Base-by-base conservation (phyloP, 2,888 invertebrate species). In the Pteria penguin region DNA sequence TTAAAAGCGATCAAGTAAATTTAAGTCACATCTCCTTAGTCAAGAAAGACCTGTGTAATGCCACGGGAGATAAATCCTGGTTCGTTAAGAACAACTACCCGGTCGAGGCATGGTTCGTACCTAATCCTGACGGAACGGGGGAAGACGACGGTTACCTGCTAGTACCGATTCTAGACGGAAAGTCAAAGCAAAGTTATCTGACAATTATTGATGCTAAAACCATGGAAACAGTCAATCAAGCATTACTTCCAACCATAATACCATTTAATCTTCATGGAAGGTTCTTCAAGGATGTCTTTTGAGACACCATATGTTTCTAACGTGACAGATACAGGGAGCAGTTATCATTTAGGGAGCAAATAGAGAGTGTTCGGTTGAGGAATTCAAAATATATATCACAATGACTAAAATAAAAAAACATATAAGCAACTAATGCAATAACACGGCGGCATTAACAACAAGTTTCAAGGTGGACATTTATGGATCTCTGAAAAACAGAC, bases 91-190 rank as follows among this genome's bases (percentile, higher is more conserved):
- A 86, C 33, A 86, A 88, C 68, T 90, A 87, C 67, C 87, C 88
- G 0, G 81, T 83, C 22, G 91, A 91, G 78, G 86, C 90, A 0
- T 84, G 87, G 84, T 91, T 91, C 73, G 84, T 90, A 5, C 81
- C 87, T 11, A 67, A 63, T 27, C 89, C 89, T 18, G 74, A 74
- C 4, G 84, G 78, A 0, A 73, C 31, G 4, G 22, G n/a, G 1
- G 90, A 90, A 71, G 91, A 91, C 74, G 90, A 91, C 61, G 91
- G 91, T 0, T 72, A 86, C 22, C 72, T 91, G 5, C 70, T 91
- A 36, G 80, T 87, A 31, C 85, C 90, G 1, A 81, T 90, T 22
- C 79, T 91, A 26, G 86, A 91, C 66, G 90, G 89, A 1, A 55
- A 65, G 1, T 71, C 61, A 4, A 78, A 75, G 27, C 78, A 66